Evolutionary conservation across 1,140 invertebrate species (phyloP), one percentile per base, ranked within the genome.

Genomic region (Archivesica marissinica): DNA sequence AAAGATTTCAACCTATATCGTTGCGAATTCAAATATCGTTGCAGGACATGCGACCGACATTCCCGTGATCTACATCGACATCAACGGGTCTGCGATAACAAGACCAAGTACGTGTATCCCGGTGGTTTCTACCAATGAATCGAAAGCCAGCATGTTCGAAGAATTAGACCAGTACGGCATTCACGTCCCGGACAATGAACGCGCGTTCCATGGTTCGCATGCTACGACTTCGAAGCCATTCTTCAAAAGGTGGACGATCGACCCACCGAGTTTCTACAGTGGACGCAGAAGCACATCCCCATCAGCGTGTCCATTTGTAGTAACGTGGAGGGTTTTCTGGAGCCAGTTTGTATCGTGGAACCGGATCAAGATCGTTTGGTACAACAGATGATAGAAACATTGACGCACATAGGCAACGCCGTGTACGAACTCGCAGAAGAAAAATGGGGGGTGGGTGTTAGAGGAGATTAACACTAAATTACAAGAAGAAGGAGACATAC

Each of bases 241-340:
- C 44, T 56, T 7, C 74, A 76, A 59, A 61, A 44, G 25, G 23
- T 78, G 13, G 1, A 76, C 11, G 76, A 64, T 39, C 59, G 28
- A 23, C 76, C 76, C 15, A 78, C 75, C 11, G 75, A 77, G n/a
- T 59, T 39, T n/a, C 38, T 77, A 28, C 52, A 78, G 33, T 64
- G 23, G 52, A 78, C 52, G 17, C 54, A 59, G 9, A 59, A 59
- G 23, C 50, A 77, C 35, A 15, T 77, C 1, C 54, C 52, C 35
- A 61, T 77, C 6, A 77, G 72, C 11, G 72, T 75, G 4, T 28
- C 44, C 72, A 77, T 77, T 38, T 61, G 50, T 23, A 59, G 50
- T 23, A 82, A 72, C 39, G 79, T 72, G 3, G 0, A 33, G 30
- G 79, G 54, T 47, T 41, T 59, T 33, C 35, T 23, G 2, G 38